Percentiles rank a stretch among this genome's conserved stretches.
Conservation (phyloP, 2,888 invertebrate genomes). For the Andrena praecox region DNA sequence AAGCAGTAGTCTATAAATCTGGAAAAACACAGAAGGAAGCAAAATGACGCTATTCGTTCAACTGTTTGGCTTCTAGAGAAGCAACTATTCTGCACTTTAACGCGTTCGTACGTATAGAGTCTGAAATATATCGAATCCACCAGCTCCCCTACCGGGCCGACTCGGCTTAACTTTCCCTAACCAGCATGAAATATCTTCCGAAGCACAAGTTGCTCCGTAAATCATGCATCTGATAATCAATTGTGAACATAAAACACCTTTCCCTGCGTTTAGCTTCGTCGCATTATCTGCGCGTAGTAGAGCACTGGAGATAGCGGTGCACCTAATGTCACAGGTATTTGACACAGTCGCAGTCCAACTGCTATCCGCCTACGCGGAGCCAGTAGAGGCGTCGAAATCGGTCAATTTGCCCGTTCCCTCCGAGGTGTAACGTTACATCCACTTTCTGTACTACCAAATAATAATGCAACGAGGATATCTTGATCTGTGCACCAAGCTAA, state of each 20-base stretch:
- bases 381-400: conserved; percentile 39
- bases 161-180: too few species aligned
- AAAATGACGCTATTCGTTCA: too few species aligned
- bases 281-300: conserved; percentile 48
- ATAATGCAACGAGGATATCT: conserved; percentile 5
- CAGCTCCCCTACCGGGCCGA: too few species aligned
- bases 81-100: too few species aligned
- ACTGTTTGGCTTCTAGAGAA: too few species aligned
- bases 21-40: too few species aligned
- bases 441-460: conserved; percentile 1
- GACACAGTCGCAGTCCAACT: conserved; percentile 28
- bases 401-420: conserved; percentile 6
- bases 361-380: conserved; percentile 33
- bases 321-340: conserved; percentile 59
- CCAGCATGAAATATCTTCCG: too few species aligned
- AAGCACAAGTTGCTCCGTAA: background rate
- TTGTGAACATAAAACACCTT: conserved; percentile 13
- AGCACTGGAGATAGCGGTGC: conserved; percentile 39
- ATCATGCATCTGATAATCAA: conserved; percentile 16
- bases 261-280: conserved; percentile 25
- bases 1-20: too few species aligned
- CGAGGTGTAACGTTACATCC: conserved; percentile 17
- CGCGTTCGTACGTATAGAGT: too few species aligned
- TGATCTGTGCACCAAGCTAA: conserved; percentile 6
- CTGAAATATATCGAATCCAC: too few species aligned